These are phyloP conservation scores for Crioceris asparagi DNA, from an alignment of 2,888 invertebrate species.

Conservation along the genomic window DNA sequence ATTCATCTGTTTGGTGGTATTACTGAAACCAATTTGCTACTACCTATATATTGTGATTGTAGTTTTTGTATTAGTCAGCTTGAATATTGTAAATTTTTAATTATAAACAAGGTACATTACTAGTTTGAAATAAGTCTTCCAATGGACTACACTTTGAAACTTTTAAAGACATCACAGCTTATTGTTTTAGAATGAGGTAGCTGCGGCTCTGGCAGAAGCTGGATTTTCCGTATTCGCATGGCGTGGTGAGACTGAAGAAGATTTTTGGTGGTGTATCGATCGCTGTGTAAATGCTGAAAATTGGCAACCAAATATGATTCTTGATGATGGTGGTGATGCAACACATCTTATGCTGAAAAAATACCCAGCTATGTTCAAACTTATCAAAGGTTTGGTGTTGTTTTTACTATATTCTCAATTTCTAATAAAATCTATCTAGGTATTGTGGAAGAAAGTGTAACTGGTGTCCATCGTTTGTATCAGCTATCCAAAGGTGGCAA, in stretches of 20 bases:
- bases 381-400: constrained; percentile 60
- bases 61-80: no score
- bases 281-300: constrained; percentile 82
- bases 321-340: constrained; percentile 96
- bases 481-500: constrained; percentile 92
- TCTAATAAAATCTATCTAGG: constrained; percentile 47
- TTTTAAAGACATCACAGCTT: no score
- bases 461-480: constrained; percentile 94
- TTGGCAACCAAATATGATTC: constrained; percentile 97
- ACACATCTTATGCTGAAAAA: constrained; percentile 94
- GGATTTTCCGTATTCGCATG: constrained; percentile 88
- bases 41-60: no score
- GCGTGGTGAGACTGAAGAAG: constrained; percentile 95
- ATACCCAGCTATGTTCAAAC: constrained; percentile 84
- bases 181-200: constrained; percentile 88
- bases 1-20: no score
- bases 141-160: no score
- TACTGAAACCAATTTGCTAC: no score
- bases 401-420: background rate
- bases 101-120: no score
- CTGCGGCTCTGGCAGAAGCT: constrained; percentile 87
- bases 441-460: constrained; percentile 95
- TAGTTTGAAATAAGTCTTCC: no score
- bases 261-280: constrained; percentile 99
- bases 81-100: no score